Base-by-base conservation (phyloP, 2,888 invertebrate species). In the Boloria selene region DNA sequence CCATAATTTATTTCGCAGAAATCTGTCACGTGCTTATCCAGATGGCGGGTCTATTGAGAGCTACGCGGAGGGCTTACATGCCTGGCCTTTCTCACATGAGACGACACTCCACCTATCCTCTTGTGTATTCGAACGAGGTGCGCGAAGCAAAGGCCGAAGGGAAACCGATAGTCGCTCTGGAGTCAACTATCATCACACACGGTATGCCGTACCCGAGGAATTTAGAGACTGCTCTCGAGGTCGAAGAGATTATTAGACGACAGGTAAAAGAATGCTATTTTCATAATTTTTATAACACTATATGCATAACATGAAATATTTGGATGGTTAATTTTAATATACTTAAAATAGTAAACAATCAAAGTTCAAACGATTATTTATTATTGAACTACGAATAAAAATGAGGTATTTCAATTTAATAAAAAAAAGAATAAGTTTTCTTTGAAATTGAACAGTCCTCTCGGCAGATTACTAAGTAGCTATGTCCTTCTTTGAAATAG, bases 181-280 rank as follows among this genome's bases (percentile, higher is more conserved):
- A 99, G 93, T 98, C 98, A 7, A 98, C 99, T 0, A 98, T 99
- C 70, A 97, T 99, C 69, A 99, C 99, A 0, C 99, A 99, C 89
- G 99, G 99, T 51, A 97, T 99, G 97, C 98, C 99, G 0, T 96
- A 95, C 87, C 99, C 99, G 0, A 93, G 96, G 61, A 99, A 99
- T 89, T 89, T 98, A 58, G 92, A 96, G 73, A 98, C 98, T 44
- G 98, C 98, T 4, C 68, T 94, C 50, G 93, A 94, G 79, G 96
- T 98, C 1, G 98, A 99, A 87, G 88, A 94, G 61, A 94, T 96
- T 68, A 94, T 99, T 22, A 93, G 95, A 75, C 80, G 93, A 71
- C 92, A 94, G 88, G 96, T 96, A 84, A 86, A 38, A 10, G 31
- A 7, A 10, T 10, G 31, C 1, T 2, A 10, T 10, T 2, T 31